phyloP scores from a whole-genome alignment of 2,888 invertebrate species.

The Listrodromus nycthemerus region DNA sequence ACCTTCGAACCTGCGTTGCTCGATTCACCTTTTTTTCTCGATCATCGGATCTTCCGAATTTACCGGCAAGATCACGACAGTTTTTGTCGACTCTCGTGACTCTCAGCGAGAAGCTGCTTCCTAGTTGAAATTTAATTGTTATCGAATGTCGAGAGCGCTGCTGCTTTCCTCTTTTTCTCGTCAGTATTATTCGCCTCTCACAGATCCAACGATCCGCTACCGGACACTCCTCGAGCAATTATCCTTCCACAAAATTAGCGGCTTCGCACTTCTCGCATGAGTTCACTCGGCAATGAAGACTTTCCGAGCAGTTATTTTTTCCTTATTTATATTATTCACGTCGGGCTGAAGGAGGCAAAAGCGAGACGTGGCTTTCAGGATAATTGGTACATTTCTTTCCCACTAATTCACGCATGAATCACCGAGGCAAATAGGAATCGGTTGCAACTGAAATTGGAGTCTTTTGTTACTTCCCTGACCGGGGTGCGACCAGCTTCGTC shows the following conservation, averaged over 20 bases:
- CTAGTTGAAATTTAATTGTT: slow-evolving; percentile 43
- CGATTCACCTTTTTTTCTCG: too few species aligned
- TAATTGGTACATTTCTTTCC: background rate
- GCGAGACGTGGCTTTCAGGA: background rate
- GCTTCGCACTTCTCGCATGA: slow-evolving; percentile 45
- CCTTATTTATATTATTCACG: background rate
- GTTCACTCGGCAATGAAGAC: slow-evolving; percentile 37
- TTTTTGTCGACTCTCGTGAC: slow-evolving; percentile 46
- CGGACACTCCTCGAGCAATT: slow-evolving; percentile 38
- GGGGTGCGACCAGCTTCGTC: background rate
- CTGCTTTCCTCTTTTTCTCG: background rate
- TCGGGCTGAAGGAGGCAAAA: background rate
- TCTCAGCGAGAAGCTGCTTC: slow-evolving; percentile 23
- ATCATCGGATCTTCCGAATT: too few species aligned
- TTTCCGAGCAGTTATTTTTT: background rate
- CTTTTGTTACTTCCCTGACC: background rate
- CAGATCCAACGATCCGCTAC: slow-evolving; percentile 3
- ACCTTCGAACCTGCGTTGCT: too few species aligned
- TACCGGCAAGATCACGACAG: slow-evolving; percentile 18
- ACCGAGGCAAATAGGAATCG: background rate
- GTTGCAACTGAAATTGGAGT: background rate
- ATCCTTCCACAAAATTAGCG: slow-evolving; percentile 28
- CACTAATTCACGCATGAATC: background rate
- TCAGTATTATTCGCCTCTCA: background rate
- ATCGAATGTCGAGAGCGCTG: slow-evolving; percentile 18